Evolutionary conservation across 2,888 invertebrate genomes (phyloP), one percentile per base, ranked within the genome.

Genomic region (Mimumesa dahlbomi): DNA sequence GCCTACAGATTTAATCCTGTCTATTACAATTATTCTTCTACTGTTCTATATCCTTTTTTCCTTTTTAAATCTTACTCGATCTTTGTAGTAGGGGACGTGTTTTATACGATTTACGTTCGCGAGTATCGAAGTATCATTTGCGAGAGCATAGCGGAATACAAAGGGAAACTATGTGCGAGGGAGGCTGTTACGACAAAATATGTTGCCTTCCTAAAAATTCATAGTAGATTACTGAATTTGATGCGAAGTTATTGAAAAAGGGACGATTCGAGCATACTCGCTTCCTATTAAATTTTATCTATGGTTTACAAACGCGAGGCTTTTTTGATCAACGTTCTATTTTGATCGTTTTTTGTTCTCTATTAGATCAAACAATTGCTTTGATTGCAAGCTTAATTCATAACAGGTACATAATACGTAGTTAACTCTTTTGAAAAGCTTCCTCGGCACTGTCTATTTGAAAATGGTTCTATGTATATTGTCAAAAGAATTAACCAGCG

Each of bases 331-430:
- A 46, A 52, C 29, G 16, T 54, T 59, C 22, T 56, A 16, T 38
- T 22, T 52, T 56, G 59, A 64, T 59, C 76, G 16, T 29, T n/a
- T n/a, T n/a, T n/a, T n/a, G n/a, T n/a, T n/a, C 49, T 54, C 38
- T 22, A 31, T 25, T 34, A 19, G 58, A 46, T 63, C 52, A 70
- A 61, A 45, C 36, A 46, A 36, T 70, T 57, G 56, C 66, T 80
- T 77, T 70, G 70, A 70, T 81, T 65, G 57, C 53, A 29, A 36
- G 58, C 68, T 73, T 74, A 81, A 58, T 36, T 53, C 43, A 63
- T 59, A 56, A 66, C 78, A 79, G 78, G 75, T 77, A 79, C 75
- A 48, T 58, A 71, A 75, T 53, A 65, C 34, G 25, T 38, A 40
- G 42, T 46, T 45, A 54, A 48, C 13, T 43, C n/a, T 52, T 34